Conservation (phyloP, 1,140 invertebrate genomes). For the Penaeus indicus region DNA sequence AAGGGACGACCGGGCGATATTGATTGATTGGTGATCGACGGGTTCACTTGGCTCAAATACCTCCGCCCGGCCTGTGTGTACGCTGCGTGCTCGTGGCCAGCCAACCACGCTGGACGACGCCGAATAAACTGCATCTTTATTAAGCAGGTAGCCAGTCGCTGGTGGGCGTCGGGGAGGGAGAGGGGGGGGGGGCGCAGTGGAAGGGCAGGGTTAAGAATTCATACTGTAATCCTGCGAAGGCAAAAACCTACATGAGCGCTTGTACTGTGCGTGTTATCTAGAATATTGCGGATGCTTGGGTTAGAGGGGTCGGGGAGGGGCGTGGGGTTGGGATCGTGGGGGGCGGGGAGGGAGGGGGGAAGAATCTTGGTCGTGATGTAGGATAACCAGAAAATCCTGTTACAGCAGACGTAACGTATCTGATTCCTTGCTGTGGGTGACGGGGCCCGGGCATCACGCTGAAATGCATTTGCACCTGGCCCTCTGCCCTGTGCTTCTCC, state of each 20-base stretch:
- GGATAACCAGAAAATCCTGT: background rate
- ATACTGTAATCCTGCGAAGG: slow-evolving; percentile 20
- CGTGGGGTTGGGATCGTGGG: no score
- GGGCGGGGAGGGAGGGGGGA: no score
- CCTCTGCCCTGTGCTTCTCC: background rate
- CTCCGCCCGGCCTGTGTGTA: no score
- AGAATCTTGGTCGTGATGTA: no score
- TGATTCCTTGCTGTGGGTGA: background rate
- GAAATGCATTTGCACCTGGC: no score
- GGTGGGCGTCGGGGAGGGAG: background rate
- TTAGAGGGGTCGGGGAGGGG: background rate
- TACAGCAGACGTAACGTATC: slow-evolving; percentile 22
- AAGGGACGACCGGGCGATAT: no score
- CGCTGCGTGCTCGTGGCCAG: no score
- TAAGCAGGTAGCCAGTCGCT: background rate
- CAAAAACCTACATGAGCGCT: background rate
- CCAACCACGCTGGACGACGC: no score
- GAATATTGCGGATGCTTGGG: slow-evolving; percentile 30
- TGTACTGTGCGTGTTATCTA: slow-evolving; percentile 9
- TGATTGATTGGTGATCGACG: no score
- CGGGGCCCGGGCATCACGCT: no score
- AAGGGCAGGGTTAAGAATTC: slow-evolving; percentile 18
- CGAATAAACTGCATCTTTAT: no score
- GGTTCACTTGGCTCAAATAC: no score
- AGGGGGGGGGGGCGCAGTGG: background rate